Evolutionary conservation across 2,113 vertebrate species (phyloP), one percentile per base, ranked within the genome.

Genomic region (Uropsilus gracilis): DNA sequence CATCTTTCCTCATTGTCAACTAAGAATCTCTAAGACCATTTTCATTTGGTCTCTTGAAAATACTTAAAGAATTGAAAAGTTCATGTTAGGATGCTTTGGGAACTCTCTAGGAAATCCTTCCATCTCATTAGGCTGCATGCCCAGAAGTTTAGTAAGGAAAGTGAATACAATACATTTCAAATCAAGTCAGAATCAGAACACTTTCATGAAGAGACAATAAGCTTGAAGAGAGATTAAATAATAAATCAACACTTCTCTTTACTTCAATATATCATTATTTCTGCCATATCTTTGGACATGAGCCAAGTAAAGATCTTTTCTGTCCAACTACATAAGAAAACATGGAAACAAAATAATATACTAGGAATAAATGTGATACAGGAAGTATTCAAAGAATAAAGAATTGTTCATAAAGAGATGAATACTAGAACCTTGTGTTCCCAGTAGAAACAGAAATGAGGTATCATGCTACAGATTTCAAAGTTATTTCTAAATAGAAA

Each of bases 121-220:
- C 96, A 96, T 97, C 82, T 96, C 92, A 96, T 97, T 97, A 97
- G 95, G 96, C 94, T 84, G 69, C 57, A 75, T 95, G 95, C 96
- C 96, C 96, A 96, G 96, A 96, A 96, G 82, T 92, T 89, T 57
- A 92, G 44, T 64, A 78, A 93, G 42, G 9, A 28, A 95, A 96
- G 55, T 82, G 50, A 55, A 95, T 71, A 95, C 55, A 83, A 64
- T 75, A 86, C 92, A 94, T 95, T 94, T 95, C 90, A 92, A 85
- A 96, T 83, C 76, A 91, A 91, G 91, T 77, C 32, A 94, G 34
- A 91, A 86, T 85, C 17, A 82, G 80, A 57, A 91, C 91, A 75
- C 61, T 85, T 93, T 91, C 78, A 91, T 75, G 34, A 8, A 92
- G 66, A 95, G 68, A 92, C 85, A 92, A 92, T 91, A 82, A 89